These are phyloP conservation scores for Dinomys branickii DNA, from an alignment of 2,113 vertebrate species.

Conservation along the genomic window DNA sequence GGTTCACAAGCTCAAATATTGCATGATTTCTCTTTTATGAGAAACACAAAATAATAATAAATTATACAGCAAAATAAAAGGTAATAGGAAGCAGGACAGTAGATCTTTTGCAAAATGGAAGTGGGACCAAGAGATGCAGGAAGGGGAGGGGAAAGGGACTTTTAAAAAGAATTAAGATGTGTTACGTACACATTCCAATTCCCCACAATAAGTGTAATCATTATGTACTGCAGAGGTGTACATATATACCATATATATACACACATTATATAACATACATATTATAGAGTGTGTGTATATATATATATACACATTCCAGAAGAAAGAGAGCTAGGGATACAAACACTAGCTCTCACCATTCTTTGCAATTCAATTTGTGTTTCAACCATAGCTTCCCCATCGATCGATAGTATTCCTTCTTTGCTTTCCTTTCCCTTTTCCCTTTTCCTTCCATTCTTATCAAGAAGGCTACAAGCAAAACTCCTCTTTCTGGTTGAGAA, in stretches of 20 bases:
- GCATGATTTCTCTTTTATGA: neutral
- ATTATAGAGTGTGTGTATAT: too few species aligned
- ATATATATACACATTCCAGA: neutral
- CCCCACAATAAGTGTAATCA: neutral
- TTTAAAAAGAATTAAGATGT: neutral
- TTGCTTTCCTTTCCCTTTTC: neutral
- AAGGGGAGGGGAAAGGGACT: neutral
- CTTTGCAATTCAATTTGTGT: neutral
- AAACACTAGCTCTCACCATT: neutral
- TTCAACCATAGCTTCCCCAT: neutral
- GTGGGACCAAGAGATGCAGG: neutral
- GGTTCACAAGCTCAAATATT: neutral
- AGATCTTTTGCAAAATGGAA: neutral
- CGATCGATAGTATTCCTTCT: neutral
- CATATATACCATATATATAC: neutral
- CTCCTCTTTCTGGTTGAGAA: neutral
- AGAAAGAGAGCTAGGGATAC: neutral
- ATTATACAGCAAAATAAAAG: neutral
- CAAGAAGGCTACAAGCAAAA: slow-evolving; percentile 19
- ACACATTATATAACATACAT: too few species aligned
- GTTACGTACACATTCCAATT: neutral
- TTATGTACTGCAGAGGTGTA: neutral
- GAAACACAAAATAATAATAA: neutral
- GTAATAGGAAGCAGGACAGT: neutral
- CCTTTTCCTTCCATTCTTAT: slow-evolving; percentile 11